A percentile compares a stretch with the other conserved stretches of the same genome.
Evolutionary conservation across 2,888 invertebrate genomes (phyloP).

Genomic region (Choreutis nemorana): DNA sequence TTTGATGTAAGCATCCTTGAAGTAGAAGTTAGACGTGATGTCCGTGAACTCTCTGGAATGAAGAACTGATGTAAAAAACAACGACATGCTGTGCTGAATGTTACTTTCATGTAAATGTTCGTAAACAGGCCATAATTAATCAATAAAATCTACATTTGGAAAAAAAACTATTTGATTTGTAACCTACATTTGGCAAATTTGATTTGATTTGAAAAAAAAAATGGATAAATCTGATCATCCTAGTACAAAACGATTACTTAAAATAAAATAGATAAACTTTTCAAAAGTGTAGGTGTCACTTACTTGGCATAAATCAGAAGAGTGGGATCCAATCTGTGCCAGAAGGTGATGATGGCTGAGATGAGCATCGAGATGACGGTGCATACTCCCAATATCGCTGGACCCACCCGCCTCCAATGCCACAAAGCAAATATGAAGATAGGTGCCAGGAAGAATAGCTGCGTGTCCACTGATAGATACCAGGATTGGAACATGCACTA

Average conservation of each 20-base stretch:
- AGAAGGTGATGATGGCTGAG: slow-evolving; percentile 68
- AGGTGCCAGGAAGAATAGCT: slow-evolving; percentile 73
- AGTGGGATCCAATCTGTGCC: slow-evolving; percentile 71
- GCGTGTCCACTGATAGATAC: slow-evolving; percentile 73
- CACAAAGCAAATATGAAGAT: slow-evolving; percentile 73
- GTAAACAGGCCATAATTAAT: too few relatives aligned
- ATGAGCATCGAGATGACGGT: slow-evolving; percentile 54
- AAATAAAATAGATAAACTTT: background rate
- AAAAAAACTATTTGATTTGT: background rate
- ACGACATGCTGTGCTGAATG: too few relatives aligned
- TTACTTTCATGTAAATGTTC: background rate
- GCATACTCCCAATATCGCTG: slow-evolving; percentile 51
- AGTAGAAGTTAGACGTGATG: slow-evolving; percentile 69
- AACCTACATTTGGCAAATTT: slow-evolving; percentile 1
- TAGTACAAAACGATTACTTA: too few relatives aligned
- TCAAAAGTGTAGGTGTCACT: slow-evolving; percentile 24
- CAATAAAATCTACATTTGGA: slow-evolving; percentile 4
- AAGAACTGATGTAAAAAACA: slow-evolving; percentile 3
- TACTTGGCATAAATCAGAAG: slow-evolving; percentile 74
- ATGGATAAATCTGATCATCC: too few relatives aligned
- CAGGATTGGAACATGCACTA: slow-evolving; percentile 80
- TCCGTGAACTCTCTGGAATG: slow-evolving; percentile 71
- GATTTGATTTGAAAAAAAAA: background rate
- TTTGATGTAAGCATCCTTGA: slow-evolving; percentile 72
- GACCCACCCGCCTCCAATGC: slow-evolving; percentile 68